Base-by-base conservation (phyloP, 2,888 invertebrate genomes). In the Morpho achilles region DNA sequence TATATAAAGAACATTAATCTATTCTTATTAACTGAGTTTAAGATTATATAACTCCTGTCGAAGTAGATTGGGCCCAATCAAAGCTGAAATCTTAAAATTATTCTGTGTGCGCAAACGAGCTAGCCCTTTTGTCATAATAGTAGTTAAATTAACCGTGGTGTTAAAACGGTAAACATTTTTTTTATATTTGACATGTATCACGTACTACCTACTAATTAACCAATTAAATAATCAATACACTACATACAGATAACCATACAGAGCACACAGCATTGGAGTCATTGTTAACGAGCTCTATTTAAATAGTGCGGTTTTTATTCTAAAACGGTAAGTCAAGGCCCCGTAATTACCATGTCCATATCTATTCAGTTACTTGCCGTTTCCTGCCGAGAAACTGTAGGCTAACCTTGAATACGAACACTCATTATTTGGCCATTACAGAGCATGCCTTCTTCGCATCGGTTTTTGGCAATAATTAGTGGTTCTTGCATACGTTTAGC, bases 241-340 rank as follows among this genome's bases (percentile, higher is more conserved):
- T 9, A 16, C 22, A 47, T 53, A 41, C 3, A 47, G 9, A 47
- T 53, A 47, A 42, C 16, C 53, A 48, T 47, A 54, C 53, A 42
- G 22, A 50, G 53, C 56, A 60, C 56, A 56, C 59, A 68, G 58
- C 70, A 66, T 69, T 68, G 63, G 66, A 70, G 64, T 68, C 65
- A 68, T 71, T 69, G 68, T 69, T 71, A 67, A 68, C 69, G 62
- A 75, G 75, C 63, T 74, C 74, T 73, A 79, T 84, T 84, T 79
- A 79, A 80, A 82, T 76, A 77, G 81, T 76, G 77, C 73, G 71
- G 79, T 83, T 86, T 79, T 82, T 83, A 80, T 82, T 86, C 83
- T 82, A 82, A 88, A 88, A 87, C 88, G 84, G 87, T 87, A 85
- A 87, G 82, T 86, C 87, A 87, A 88, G 89, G 89, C 71, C 77